Conservation (phyloP, 2,888 invertebrate genomes). For the Anthophora plumipes region DNA sequence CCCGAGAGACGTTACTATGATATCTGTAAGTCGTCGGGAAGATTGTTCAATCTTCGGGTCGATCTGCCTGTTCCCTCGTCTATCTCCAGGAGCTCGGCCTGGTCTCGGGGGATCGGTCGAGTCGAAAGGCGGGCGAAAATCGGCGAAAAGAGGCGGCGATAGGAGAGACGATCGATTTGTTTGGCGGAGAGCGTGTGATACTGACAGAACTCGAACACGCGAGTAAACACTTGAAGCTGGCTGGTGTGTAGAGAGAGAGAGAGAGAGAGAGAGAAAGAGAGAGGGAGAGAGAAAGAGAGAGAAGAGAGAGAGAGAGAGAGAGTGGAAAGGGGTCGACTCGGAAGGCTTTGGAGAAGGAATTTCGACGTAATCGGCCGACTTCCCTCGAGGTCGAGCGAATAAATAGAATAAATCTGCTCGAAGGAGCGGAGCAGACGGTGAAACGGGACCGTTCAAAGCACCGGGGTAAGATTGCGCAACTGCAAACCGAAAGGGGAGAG, state of each 20-base stretch:
- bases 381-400: conserved; percentile 42
- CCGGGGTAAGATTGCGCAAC: conserved; percentile 56
- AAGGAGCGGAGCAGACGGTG: conserved; percentile 37
- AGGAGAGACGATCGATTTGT: conserved; percentile 67
- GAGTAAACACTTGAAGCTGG: conserved; percentile 66
- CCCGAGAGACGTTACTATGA: not conserved
- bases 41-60: not conserved
- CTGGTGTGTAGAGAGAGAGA: not conserved
- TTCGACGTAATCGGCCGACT: conserved; percentile 62
- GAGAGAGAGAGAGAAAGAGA: not conserved
- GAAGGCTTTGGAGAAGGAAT: conserved; percentile 48
- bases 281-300: not conserved
- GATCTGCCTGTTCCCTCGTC: not conserved
- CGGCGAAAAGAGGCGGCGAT: conserved; percentile 52
- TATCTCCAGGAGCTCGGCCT: not conserved
- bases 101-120: conserved; percentile 37
- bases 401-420: conserved; percentile 36
- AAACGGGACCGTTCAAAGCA: conserved; percentile 42
- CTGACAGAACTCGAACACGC: conserved; percentile 70
- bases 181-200: conserved; percentile 67
- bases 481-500: conserved; percentile 26
- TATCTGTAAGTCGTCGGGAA: not conserved
- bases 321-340: conserved; percentile 30
- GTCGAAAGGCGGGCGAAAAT: conserved; percentile 48
- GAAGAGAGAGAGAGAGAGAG: conserved; percentile 11